A percentile compares a stretch with the other conserved stretches of the same genome.
These are phyloP conservation scores for Betta splendens DNA, from an alignment of 2,797 vertebrate species.

Conservation along the genomic window DNA sequence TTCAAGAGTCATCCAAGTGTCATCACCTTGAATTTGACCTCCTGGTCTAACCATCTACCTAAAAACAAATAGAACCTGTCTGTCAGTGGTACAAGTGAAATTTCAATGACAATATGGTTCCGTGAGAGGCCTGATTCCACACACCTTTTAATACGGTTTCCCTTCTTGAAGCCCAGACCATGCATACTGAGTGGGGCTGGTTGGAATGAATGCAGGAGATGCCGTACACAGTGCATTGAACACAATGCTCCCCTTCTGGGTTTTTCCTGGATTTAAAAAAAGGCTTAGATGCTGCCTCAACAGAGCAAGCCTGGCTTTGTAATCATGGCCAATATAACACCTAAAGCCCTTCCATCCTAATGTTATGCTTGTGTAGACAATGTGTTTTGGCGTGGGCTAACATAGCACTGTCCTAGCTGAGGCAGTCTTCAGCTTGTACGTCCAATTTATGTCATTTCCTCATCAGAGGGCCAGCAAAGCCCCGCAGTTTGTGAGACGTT, in stretches of 20 bases:
- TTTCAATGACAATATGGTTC: background rate
- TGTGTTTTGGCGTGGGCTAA: slow-evolving; percentile 10
- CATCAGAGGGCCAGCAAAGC: no score
- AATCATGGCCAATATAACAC: slow-evolving; percentile 32
- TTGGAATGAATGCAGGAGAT: slow-evolving; percentile 3
- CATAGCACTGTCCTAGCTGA: slow-evolving; percentile 1
- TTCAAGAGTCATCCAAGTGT: slow-evolving; percentile 30
- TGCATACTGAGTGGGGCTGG: background rate
- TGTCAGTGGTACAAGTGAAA: slow-evolving; percentile 1
- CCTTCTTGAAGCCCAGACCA: background rate
- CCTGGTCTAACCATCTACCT: slow-evolving; percentile 30
- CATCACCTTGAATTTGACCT: slow-evolving; percentile 31
- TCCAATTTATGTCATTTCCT: no score
- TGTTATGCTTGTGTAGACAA: slow-evolving; percentile 22
- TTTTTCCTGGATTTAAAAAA: slow-evolving; percentile 35
- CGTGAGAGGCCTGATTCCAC: background rate
- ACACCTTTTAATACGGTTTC: background rate
- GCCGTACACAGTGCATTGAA: background rate
- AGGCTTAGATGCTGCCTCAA: slow-evolving; percentile 36
- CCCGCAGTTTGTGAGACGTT: no score
- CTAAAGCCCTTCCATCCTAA: slow-evolving; percentile 32
- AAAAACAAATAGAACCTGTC: slow-evolving; percentile 25
- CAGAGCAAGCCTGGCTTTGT: slow-evolving; percentile 36
- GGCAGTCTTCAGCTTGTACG: background rate
- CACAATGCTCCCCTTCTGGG: slow-evolving; percentile 25